Evolutionary conservation across 2,113 vertebrate genomes (phyloP), one percentile per base, ranked within the genome.

Genomic region (Hypomesus transpacificus): DNA sequence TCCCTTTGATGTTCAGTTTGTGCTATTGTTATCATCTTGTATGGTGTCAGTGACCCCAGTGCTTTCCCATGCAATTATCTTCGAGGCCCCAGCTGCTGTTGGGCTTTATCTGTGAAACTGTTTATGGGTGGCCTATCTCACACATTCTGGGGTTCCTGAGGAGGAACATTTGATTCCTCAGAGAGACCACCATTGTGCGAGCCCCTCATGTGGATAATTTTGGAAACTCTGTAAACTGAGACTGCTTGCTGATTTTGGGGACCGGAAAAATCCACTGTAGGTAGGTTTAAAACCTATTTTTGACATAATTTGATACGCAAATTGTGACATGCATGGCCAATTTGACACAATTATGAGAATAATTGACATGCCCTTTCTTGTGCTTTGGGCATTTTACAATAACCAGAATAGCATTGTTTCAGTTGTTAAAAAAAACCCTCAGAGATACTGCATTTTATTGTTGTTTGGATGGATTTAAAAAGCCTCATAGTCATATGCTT

Each of bases 41-140:
- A 63, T 63, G 11, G 77, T 79, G 80, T 86, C 82, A 88, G 77
- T 86, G 81, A 85, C 79, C 79, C 2, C 0, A 57, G 65, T 66
- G 26, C 73, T 87, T 91, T 92, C 85, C 80, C 91, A 90, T 84
- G 84, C 86, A 87, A 85, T 89, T 91, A 93, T 91, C 85, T 86
- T 76, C 20, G 39, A 67, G 78, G 75, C 80, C 60, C 79, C 78
- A 74, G 86, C 79, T 84, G 85, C 82, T 82, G 80, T 59, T 61
- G 69, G 39, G 52, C 80, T 84, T 90, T 91, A 93, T 93, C 92
- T 89, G 77, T 70, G 70, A 74, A 75, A 69, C 68, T 92, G 90
- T 93, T 92, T 91, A 91, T 75, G 72, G 72, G 83, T 79, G 75
- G 66, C 67, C 81, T 78, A 84, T 85, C 83, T 66, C 75, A 71